Evolutionary conservation across 2,113 vertebrate genomes (phyloP), one percentile per base, ranked within the genome.

Genomic region (Gracilinanus agilis): DNA sequence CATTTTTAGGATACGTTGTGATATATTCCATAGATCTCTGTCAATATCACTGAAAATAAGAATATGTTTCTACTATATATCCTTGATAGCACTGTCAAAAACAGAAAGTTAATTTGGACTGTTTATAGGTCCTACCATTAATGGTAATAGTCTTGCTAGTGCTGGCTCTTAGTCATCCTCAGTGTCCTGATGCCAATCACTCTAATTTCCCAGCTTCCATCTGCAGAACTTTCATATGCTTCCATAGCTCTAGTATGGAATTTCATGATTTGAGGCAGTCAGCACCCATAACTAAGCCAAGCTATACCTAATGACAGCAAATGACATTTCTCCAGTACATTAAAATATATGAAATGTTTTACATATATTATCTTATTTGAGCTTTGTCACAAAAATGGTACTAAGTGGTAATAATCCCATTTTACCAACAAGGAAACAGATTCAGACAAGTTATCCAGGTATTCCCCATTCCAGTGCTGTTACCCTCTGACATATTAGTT

Each of bases 11-110:
- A 83, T 83, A 40, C 23, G 19, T 40, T 83, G 19, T 83, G 6
- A 40, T 83, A 83, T 75, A 75, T n/a, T 75, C 67, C 67, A 75
- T 75, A n/a, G 27, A 29, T 83, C 67, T 83, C 6, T 9, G 4
- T 40, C 90, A 11, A 2, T 11, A 9, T 61, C 27, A 92, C 89
- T 90, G 83, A 96, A 95, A 49, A 3, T 83, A 94, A 92, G 53
- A 8, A 61, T 90, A 29, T 92, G 24, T 24, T 94, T 94, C 58
- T 61, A 55, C 54, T 94, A 56, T 9, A 61, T 92, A 53, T 24
- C 27, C 9, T 90, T 29, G 5, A 29, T 54, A 6, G 29, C 27
- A 93, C 27, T 92, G 44, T 91, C 44, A 95, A 90, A 96, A 75
- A 90, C 9, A 67, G 23, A 92, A 90, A 67, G 34, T 12, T 67